Conservation (phyloP, 64 coral and sea anemone species). For the Pocillopora verrucosa region DNA sequence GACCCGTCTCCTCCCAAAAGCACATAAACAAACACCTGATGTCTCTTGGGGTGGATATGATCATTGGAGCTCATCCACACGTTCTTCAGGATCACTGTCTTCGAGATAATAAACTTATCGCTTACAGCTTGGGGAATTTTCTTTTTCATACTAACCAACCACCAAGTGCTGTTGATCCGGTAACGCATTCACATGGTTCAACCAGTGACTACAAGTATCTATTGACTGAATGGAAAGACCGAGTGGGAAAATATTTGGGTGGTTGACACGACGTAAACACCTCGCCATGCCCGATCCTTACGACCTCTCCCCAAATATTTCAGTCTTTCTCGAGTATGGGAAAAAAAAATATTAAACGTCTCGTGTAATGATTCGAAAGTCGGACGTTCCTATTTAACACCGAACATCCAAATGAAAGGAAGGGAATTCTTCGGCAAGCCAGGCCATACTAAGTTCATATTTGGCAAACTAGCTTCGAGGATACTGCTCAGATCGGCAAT, state of each 20-base stretch:
- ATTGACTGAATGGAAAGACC: neutral
- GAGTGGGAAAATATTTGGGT: neutral
- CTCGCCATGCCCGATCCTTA: too few species aligned
- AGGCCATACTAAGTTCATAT: too few species aligned
- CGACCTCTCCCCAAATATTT: too few species aligned
- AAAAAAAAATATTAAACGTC: too few species aligned
- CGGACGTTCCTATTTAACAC: too few species aligned
- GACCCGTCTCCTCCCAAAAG: neutral
- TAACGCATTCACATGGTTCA: neutral
- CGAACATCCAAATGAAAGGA: too few species aligned
- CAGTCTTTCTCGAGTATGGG: too few species aligned
- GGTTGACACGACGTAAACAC: too few species aligned
- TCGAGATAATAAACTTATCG: neutral
- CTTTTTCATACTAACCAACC: slow-evolving; percentile 19
- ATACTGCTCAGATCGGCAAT: too few species aligned
- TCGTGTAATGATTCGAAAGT: too few species aligned
- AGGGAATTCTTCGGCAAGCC: too few species aligned
- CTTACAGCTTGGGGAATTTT: slow-evolving; percentile 56
- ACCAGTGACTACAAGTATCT: neutral
- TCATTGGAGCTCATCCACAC: slow-evolving; percentile 57
- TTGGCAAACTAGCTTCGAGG: too few species aligned
- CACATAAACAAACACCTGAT: slow-evolving; percentile 21
- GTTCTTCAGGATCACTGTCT: slow-evolving; percentile 33
- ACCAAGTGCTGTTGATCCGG: neutral
- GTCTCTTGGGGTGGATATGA: slow-evolving; percentile 50